Evolutionary conservation across 64 coral and sea anemone species (phyloP).

Genomic region (Montipora efflorescens): DNA sequence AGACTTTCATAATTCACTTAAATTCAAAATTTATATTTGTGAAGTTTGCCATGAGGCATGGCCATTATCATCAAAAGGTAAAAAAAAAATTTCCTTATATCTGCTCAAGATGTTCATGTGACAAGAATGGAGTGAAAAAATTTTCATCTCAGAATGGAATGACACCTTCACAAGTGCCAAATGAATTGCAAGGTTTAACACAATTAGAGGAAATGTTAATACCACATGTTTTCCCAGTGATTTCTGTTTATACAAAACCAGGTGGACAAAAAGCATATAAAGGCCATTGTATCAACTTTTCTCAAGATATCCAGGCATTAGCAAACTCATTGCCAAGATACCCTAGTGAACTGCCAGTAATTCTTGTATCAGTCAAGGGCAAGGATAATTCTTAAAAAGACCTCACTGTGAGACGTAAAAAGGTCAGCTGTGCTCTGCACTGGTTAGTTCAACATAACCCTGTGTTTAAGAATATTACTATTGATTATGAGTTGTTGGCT

Average conservation of each 20-base stretch:
- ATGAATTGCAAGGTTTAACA: conserved; percentile 51
- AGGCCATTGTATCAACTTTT: conserved; percentile 60
- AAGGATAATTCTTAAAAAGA: conserved; percentile 30
- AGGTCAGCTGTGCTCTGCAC: background rate
- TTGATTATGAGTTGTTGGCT: conserved; percentile 29
- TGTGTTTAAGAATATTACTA: conserved; percentile 24
- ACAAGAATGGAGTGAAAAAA: conserved; percentile 32
- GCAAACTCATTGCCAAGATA: conserved; percentile 30
- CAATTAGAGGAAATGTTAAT: conserved; percentile 78
- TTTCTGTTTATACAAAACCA: conserved; percentile 52
- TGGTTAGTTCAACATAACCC: conserved; percentile 53
- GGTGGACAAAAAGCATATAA: conserved; percentile 55
- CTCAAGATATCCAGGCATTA: conserved; percentile 48
- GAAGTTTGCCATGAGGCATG: conserved; percentile 58
- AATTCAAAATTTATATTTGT: conserved; percentile 21
- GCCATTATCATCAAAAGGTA: conserved; percentile 18
- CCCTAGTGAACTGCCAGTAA: conserved; percentile 47
- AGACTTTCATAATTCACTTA: conserved; percentile 66
- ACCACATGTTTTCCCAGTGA: conserved; percentile 59
- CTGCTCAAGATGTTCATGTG: conserved; percentile 57
- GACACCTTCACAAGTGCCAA: conserved; percentile 48
- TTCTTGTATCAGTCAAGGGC: background rate
- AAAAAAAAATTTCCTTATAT: conserved; percentile 7
- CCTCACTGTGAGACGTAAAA: background rate
- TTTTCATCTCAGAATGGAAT: conserved; percentile 63